Percentiles rank a stretch among this genome's conserved stretches.
phyloP scores from a whole-genome alignment of 2,888 invertebrate genomes.

The Drosophila nigricruria region DNA sequence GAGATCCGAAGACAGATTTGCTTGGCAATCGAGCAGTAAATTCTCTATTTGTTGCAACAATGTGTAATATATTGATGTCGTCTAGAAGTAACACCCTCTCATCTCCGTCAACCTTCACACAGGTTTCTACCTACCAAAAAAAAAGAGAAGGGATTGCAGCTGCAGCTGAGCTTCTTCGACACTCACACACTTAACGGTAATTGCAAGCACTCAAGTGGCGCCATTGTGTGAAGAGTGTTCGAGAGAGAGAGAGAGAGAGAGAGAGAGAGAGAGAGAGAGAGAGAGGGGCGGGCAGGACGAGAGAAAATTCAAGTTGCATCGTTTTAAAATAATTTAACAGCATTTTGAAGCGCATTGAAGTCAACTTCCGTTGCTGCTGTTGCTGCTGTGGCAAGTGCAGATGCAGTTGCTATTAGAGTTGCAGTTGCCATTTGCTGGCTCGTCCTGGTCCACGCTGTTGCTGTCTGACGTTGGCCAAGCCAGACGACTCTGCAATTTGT shows the following conservation, averaged over 20 bases:
- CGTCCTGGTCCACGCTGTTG: conserved; percentile 19
- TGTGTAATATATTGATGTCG: conserved; percentile 46
- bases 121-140: background rate
- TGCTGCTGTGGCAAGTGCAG: conserved; percentile 19
- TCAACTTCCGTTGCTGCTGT: conserved; percentile 70
- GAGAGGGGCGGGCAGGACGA: background rate
- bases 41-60: conserved; percentile 40
- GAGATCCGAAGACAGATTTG: background rate
- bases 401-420: conserved; percentile 18
- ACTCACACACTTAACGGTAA: conserved; percentile 70
- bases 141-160: conserved; percentile 41
- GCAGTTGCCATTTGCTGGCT: conserved; percentile 40
- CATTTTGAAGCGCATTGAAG: conserved; percentile 81
- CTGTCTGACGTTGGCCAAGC: conserved; percentile 26
- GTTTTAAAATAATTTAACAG: conserved; percentile 82
- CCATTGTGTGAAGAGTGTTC: conserved; percentile 60
- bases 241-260: background rate
- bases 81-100: conserved; percentile 1
- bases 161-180: conserved; percentile 50
- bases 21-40: conserved; percentile 48
- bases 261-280: background rate
- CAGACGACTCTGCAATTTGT: conserved; percentile 77
- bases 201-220: conserved; percentile 78
- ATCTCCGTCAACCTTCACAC: too few species aligned
- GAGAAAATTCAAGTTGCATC: conserved; percentile 56